Percentiles rank a stretch among this genome's conserved stretches.
These are phyloP conservation scores for Fopius arisanus DNA, from an alignment of 1,140 invertebrate species.

Conservation along the genomic window DNA sequence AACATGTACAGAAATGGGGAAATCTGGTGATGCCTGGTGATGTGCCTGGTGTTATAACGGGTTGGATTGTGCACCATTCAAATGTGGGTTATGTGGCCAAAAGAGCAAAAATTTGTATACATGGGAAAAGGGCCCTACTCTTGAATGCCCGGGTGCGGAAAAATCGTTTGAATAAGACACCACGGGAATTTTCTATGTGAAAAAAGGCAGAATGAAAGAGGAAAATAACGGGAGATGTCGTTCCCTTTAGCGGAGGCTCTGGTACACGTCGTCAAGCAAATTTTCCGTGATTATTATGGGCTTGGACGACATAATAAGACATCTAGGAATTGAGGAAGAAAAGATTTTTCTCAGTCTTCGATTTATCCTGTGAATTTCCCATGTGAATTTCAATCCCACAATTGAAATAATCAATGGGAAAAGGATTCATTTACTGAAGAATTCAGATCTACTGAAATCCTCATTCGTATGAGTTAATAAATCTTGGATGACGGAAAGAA, in stretches of 20 bases:
- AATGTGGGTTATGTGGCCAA: slow-evolving; percentile 63
- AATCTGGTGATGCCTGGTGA: too few species aligned
- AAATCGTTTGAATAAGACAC: slow-evolving; percentile 16
- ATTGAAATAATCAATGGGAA: not conserved
- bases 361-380: not conserved
- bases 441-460: too few species aligned
- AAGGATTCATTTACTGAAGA: not conserved
- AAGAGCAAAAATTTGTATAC: slow-evolving; percentile 62
- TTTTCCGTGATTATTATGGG: slow-evolving; percentile 42
- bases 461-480: too few species aligned
- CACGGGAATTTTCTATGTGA: slow-evolving; percentile 21
- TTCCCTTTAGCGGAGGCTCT: not conserved
- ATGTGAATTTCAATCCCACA: not conserved
- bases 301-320: slow-evolving; percentile 30
- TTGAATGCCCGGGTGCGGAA: not conserved
- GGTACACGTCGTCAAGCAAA: slow-evolving; percentile 34
- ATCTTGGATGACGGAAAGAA: too few species aligned
- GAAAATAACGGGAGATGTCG: not conserved
- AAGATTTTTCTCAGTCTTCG: not conserved
- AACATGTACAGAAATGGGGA: not conserved
- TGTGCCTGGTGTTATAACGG: slow-evolving; percentile 53
- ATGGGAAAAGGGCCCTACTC: slow-evolving; percentile 46
- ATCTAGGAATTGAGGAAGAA: not conserved
- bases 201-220: not conserved
- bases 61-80: slow-evolving; percentile 56